Evolutionary conservation across 2,113 vertebrate genomes (phyloP).

Genomic region (Rhodinocichla rosea): DNA sequence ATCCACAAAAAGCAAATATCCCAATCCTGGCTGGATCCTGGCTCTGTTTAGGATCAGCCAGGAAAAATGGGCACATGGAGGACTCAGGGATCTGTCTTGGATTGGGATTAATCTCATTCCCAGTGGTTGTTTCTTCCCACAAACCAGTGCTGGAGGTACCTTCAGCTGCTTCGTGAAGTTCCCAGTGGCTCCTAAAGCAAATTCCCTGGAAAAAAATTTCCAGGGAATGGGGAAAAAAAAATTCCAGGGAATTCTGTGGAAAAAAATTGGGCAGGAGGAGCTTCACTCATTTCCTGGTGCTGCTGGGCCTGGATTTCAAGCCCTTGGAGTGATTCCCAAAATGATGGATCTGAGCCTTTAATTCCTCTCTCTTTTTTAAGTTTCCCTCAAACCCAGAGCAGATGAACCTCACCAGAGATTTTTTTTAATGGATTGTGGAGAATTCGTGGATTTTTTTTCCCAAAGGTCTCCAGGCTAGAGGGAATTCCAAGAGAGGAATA

Average conservation of each 20-base stretch:
- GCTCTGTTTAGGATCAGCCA: neutral
- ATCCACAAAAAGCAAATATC: neutral
- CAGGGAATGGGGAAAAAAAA: too few relatives aligned
- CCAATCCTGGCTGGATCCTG: neutral
- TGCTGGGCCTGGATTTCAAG: neutral
- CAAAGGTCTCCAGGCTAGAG: neutral
- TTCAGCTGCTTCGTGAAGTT: neutral
- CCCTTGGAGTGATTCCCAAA: neutral
- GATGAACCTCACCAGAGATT: neutral
- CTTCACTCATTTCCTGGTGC: neutral
- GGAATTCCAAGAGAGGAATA: neutral
- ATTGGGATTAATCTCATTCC: neutral
- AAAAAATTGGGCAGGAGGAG: neutral
- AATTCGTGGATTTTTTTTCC: neutral
- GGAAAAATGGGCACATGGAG: rapidly evolving
- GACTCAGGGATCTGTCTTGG: too few relatives aligned
- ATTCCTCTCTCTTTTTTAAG: neutral
- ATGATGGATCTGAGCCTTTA: neutral
- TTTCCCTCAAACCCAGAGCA: neutral
- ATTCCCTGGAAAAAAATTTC: too few relatives aligned
- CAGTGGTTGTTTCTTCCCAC: neutral
- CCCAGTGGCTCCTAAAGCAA: neutral
- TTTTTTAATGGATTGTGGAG: neutral
- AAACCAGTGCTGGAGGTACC: neutral
- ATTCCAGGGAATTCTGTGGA: neutral